These are phyloP conservation scores for Drosophila ezoana DNA, from an alignment of 2,888 invertebrate genomes.

Conservation along the genomic window DNA sequence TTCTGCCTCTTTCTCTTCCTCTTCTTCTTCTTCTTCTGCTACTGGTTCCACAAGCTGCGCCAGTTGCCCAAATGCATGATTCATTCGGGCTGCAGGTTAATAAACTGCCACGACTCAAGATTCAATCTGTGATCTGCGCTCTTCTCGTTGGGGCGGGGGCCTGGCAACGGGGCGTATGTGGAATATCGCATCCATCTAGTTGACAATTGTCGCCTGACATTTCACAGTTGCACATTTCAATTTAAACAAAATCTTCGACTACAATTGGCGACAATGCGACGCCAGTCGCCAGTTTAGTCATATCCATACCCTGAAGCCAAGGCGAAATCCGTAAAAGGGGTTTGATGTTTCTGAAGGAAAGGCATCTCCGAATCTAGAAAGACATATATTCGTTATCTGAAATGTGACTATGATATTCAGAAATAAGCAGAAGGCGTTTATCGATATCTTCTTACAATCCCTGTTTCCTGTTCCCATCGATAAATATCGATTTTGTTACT, in stretches of 20 bases:
- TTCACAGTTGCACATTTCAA: slow-evolving; percentile 83
- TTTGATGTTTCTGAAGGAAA: too few relatives aligned
- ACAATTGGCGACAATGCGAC: slow-evolving; percentile 60
- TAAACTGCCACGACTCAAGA: slow-evolving; percentile 42
- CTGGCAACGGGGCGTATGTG: slow-evolving; percentile 64
- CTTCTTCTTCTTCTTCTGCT: slow-evolving; percentile 9
- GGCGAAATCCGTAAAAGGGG: too few relatives aligned
- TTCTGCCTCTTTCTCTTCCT: not conserved
- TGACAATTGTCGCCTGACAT: slow-evolving; percentile 81
- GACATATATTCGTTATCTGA: too few relatives aligned
- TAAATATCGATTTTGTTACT: too few relatives aligned
- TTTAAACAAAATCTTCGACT: slow-evolving; percentile 70
- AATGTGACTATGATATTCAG: too few relatives aligned
- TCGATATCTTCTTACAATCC: too few relatives aligned
- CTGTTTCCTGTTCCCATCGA: too few relatives aligned
- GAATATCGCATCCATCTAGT: slow-evolving; percentile 76
- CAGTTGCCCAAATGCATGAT: slow-evolving; percentile 41
- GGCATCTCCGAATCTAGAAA: too few relatives aligned
- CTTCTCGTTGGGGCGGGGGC: slow-evolving; percentile 4
- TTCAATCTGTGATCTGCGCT: not conserved
- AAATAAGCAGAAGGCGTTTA: too few relatives aligned
- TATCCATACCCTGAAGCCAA: slow-evolving; percentile 9
- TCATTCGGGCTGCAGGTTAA: slow-evolving; percentile 51
- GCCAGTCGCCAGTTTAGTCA: slow-evolving; percentile 35
- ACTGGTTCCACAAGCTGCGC: slow-evolving; percentile 16